Evolutionary conservation across 2,797 vertebrate species (phyloP), one percentile per base, ranked within the genome.

Genomic region (Nyctibius grandis): DNA sequence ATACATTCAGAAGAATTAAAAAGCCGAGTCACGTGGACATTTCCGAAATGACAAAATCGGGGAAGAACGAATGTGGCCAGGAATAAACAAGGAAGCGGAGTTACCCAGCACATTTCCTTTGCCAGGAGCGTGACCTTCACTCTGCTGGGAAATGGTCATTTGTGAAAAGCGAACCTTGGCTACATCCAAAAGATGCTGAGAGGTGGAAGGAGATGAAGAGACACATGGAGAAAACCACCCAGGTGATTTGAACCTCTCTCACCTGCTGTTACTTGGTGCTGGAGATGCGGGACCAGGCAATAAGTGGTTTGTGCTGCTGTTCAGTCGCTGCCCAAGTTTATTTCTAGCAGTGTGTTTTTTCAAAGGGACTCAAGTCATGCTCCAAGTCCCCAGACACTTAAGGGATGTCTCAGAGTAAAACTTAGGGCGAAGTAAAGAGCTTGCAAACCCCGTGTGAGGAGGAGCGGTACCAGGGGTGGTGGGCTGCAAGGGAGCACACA

Each of bases 71-170:
- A 80, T 6, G 60, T 77, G 64, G 40, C 72, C 9, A 1, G 88
- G 90, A 96, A 94, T 88, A 85, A 93, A 93, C 44, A 80, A 90
- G 92, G 88, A 96, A 96, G 69, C 5, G 0, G 80, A 88, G 92
- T 80, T 88, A 63, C 72, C 84, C 85, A 10, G 82, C 38, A 20
- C 0, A 0, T 51, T 95, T 96, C 93, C 96, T 93, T 40, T 67
- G 72, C 79, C 75, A 50, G 78, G 25, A 91, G 47, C 0, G 0
- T 3, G 36, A 70, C 82, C 85, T 94, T 67, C 77, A 57, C 68
- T 77, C 76, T 94, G 79, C 88, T 67, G 56, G 90, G 92, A 94
- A 95, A 91, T 9, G 73, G 28, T 40, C 72, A 9, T 60, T n/a
- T 47, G 56, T 36, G 76, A 48, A 64, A 80, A 87, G 36, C 3